Base-by-base conservation (phyloP, 1,140 invertebrate genomes). In the Coelopa frigida region DNA sequence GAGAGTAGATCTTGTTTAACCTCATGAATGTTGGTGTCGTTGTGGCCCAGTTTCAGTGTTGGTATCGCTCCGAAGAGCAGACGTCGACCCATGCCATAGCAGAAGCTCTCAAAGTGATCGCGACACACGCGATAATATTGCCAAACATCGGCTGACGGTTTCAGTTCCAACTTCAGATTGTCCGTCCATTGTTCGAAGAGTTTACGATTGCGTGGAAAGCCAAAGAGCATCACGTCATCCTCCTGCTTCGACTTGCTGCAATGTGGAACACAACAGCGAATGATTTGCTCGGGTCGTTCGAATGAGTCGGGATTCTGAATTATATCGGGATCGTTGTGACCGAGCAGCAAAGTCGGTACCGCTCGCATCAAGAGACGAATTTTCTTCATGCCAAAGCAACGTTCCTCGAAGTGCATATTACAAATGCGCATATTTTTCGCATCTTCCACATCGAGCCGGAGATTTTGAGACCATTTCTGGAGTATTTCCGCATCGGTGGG, bases 371-470 rank as follows among this genome's bases (percentile, higher is more conserved):
- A 52, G 21, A 63, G 41, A 5, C 36, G 37, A n/a, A n/a, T n/a
- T 14, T 54, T 57, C 3, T 33, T 21, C 3, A 14, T 26, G 14
- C 50, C 49, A 1, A 64, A 44, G 43, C 61, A 64, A 18, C 51
- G 52, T 17, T 47, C 2, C 21, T 64, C 61, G 22, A 64, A 64
- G 17, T 64, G 61, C 0, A 56, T 51, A 32, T 64, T 56, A 32
- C 61, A 64, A 0, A 64, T 48, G 6, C 50, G 20, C 24, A 53
- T 48, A 11, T 56, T 46, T 11, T 15, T 21, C 3, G 58, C 36
- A 1, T 43, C 44, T 0, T 37, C 7, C 3, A 23, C n/a, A 33
- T 52, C 44, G 11, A 64, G 15, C 4, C 33, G 42, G 2, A 64
- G 45, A 43, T 64, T 64, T 10, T 48, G 37, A 40, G 53, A 59